These are phyloP conservation scores for Myrmecobius fasciatus DNA, from an alignment of 2,113 vertebrate genomes.

Conservation along the genomic window DNA sequence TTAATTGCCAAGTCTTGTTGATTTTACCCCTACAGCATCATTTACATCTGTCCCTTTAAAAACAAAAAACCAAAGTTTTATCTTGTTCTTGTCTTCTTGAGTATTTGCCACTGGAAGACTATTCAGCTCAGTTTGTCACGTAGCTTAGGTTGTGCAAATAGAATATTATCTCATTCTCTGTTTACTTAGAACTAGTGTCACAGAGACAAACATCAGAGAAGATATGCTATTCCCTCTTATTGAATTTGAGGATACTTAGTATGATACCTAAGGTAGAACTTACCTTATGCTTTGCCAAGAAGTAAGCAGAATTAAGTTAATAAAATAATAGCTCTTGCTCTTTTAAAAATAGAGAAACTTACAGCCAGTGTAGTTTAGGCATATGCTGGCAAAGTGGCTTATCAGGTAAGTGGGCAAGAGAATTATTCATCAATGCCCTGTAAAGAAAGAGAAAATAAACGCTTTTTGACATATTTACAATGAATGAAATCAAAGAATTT, in stretches of 20 bases:
- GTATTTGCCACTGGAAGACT: neutral
- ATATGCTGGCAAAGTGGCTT: slow-evolving; percentile 91
- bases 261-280: neutral
- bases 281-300: neutral
- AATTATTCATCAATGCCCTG: slow-evolving; percentile 94
- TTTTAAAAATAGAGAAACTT: slow-evolving; percentile 81
- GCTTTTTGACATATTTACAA: neutral
- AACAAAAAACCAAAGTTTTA: too few species aligned
- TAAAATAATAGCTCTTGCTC: slow-evolving; percentile 35
- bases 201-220: neutral
- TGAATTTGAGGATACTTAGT: neutral
- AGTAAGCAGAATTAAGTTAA: neutral
- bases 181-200: neutral
- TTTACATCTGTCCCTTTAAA: too few species aligned
- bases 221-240: neutral
- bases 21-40: too few species aligned
- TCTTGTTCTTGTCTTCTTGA: neutral
- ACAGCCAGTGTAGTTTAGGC: slow-evolving; percentile 95
- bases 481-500: neutral
- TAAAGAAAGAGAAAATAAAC: slow-evolving; percentile 69
- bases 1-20: too few species aligned
- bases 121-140: neutral
- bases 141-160: neutral
- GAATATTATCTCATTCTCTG: neutral
- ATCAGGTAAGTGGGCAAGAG: slow-evolving; percentile 85